phyloP scores from a whole-genome alignment of 2,888 invertebrate genomes.

The Rhogogaster chlorosoma region DNA sequence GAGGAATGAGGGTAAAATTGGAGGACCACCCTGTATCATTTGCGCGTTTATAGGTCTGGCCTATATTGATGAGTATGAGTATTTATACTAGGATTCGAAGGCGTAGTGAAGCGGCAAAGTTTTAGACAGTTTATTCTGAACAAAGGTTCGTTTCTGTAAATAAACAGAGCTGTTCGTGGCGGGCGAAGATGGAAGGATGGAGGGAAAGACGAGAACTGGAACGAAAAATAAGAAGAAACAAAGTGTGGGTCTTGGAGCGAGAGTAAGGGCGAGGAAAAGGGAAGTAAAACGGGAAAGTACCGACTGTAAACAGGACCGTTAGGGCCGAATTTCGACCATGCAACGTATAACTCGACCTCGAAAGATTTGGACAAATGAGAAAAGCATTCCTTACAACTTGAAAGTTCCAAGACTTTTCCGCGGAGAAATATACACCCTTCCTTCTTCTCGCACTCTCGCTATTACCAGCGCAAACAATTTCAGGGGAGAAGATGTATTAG shows the following conservation, averaged over 20 bases:
- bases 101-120: neutral
- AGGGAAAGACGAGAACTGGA: neutral
- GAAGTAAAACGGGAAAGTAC: constrained; percentile 26
- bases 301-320: constrained; percentile 30
- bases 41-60: neutral
- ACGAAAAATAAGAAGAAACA: neutral
- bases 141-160: constrained; percentile 35
- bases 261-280: neutral
- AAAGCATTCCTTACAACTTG: constrained; percentile 23
- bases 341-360: constrained; percentile 10
- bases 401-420: constrained; percentile 6
- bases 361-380: constrained; percentile 37
- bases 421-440: neutral
- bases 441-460: neutral
- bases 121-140: constrained; percentile 6
- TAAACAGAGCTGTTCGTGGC: constrained; percentile 17
- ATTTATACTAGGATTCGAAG: constrained; percentile 21
- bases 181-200: neutral
- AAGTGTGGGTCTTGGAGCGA: neutral
- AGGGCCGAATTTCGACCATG: constrained; percentile 27
- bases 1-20: neutral
- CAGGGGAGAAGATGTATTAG: neutral
- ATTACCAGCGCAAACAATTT: constrained; percentile 9
- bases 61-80: constrained; percentile 18
- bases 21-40: neutral